Base-by-base conservation (phyloP, 2,888 invertebrate species). In the Oasisia sp. region DNA sequence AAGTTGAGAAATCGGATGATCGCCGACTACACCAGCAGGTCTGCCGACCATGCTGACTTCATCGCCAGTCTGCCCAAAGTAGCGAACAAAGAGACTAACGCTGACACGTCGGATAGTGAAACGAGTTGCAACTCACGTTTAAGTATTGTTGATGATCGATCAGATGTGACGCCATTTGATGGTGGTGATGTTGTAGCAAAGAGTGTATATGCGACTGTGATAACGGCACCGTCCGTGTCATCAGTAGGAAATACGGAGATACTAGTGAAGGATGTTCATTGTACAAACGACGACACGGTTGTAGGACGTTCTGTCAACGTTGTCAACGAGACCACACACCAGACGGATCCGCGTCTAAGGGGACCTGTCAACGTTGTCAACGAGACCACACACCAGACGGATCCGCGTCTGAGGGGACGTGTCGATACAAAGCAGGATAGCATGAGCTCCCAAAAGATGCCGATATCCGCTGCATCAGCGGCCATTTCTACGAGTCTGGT, bases 1-100 rank as follows among this genome's bases (percentile, higher is more conserved):
- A 19, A 74, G 74, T 74, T 74, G 74, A 74, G 74, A 74, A 74
- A 74, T 74, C 74, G 74, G 27, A 74, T 74, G 74, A 74, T 74
- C 27, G 74, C 74, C 5, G 27, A 74, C 74, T 74, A 74, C 74
- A 74, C 27, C 3, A 74, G 74, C 27, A 14, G 74, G n/a, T 74
- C 74, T 19, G 74, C 74, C 4, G 74, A 74, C 74, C n/a, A 74
- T 19, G 74, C 19, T 7, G 74, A 74, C 74, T 74, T 27, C 74
- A 74, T 74, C n/a, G 74, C 74, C 27, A 74, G 74, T 74, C 27
- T 74, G 74, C 74, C 2, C 74, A 74, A 3, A 19, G 74, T 27
- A 74, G 19, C 19, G n/a, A 27, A 74, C 74, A 7, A 7, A 27
- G 74, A 27, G 19, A 74, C 74, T 74, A 27, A 74, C 74, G 27